A percentile compares a stretch with the other conserved stretches of the same genome.
phyloP scores from a whole-genome alignment of 64 coral and sea anemone species.

The Stichodactyla mertensii region DNA sequence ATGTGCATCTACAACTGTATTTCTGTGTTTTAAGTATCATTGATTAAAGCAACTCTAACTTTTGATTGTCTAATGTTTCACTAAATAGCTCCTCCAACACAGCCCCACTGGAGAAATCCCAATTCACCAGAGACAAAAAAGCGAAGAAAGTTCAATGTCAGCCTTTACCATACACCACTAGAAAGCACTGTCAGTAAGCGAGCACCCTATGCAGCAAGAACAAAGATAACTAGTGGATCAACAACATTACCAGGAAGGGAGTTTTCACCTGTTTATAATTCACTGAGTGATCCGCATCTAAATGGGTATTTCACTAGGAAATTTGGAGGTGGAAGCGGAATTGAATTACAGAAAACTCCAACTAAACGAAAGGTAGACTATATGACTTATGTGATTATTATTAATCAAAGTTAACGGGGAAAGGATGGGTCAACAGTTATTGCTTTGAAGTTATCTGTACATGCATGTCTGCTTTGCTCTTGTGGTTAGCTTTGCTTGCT shows the following conservation, averaged over 20 bases:
- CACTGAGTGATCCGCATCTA: conserved; percentile 91
- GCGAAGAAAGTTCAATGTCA: conserved; percentile 61
- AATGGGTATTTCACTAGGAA: conserved; percentile 83
- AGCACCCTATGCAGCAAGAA: conserved; percentile 75
- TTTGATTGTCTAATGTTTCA: background rate
- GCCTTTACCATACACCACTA: conserved; percentile 73
- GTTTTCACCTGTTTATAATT: conserved; percentile 82
- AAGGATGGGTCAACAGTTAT: no score
- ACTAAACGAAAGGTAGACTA: conserved; percentile 32
- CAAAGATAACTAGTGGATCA: conserved; percentile 46
- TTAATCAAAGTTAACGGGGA: no score
- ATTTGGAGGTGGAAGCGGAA: conserved; percentile 77
- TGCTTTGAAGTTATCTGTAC: no score
- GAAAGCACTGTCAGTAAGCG: conserved; percentile 68
- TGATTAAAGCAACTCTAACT: background rate
- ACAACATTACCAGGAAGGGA: conserved; percentile 48
- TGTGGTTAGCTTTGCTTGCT: no score
- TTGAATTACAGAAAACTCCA: conserved; percentile 40
- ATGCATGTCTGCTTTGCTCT: no score
- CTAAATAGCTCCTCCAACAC: conserved; percentile 56
- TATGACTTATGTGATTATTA: no score
- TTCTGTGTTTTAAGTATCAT: background rate
- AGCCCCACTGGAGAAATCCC: conserved; percentile 69
- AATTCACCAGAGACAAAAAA: conserved; percentile 60
- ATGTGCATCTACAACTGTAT: background rate